These are phyloP conservation scores for Esox lucius DNA, from an alignment of 2,797 vertebrate species.

Conservation along the genomic window DNA sequence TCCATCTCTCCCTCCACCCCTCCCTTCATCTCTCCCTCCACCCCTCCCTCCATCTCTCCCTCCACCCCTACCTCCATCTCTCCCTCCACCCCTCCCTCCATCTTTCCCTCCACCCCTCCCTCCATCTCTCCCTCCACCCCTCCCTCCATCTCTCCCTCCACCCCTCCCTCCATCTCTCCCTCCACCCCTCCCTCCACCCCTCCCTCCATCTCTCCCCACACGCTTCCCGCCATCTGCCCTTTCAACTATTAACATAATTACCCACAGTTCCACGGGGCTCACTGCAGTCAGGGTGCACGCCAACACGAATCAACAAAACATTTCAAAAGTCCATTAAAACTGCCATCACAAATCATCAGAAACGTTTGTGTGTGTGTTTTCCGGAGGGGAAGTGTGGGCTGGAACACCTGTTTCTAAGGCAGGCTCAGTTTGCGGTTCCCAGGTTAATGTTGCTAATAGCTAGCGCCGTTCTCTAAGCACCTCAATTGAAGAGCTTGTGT, in stretches of 20 bases:
- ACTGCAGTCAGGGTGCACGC: neutral
- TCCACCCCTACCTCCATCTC: neutral
- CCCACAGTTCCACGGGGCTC: slow-evolving; percentile 33
- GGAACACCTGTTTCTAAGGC: slow-evolving; percentile 52
- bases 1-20: neutral
- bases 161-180: neutral
- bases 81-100: neutral
- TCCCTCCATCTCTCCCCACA: neutral
- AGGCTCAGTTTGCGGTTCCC: slow-evolving; percentile 30
- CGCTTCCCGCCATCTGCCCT: neutral
- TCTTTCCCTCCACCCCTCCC: neutral
- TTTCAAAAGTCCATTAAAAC: slow-evolving; percentile 48
- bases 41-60: neutral
- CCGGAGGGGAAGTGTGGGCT: slow-evolving; percentile 38
- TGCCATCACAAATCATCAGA: slow-evolving; percentile 26
- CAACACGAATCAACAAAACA: slow-evolving; percentile 34
- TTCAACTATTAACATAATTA: slow-evolving; percentile 12
- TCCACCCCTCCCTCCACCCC: neutral
- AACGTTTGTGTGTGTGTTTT: slow-evolving; percentile 44
- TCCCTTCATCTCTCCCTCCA: neutral
- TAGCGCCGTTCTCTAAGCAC: slow-evolving; percentile 50
- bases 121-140: neutral
- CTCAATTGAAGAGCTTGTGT: slow-evolving; percentile 19
- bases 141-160: neutral
- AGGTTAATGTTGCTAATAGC: slow-evolving; percentile 46